A percentile compares a stretch with the other conserved stretches of the same genome.
Evolutionary conservation across 1,140 invertebrate genomes (phyloP).

Genomic region (Drosophila prosaltans): DNA sequence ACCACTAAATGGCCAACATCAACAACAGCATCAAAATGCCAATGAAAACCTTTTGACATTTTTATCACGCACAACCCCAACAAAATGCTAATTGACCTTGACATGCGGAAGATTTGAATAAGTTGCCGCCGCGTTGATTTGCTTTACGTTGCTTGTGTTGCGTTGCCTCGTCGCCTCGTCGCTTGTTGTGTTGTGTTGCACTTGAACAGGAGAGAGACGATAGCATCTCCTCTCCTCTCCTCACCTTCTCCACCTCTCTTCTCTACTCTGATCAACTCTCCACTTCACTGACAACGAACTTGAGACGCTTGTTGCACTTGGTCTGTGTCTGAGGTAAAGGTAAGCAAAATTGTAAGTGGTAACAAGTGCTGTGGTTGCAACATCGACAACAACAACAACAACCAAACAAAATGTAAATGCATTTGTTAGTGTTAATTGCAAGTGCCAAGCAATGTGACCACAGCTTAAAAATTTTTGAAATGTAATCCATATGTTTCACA

Average conservation of each 20-base stretch:
- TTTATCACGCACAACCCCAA: constrained; percentile 69
- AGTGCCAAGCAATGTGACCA: constrained; percentile 45
- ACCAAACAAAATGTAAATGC: constrained; percentile 48
- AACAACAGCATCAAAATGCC: constrained; percentile 65
- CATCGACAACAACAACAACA: constrained; percentile 38
- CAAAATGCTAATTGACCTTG: constrained; percentile 78
- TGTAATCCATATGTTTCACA: neutral
- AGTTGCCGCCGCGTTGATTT: constrained; percentile 33
- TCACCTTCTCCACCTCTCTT: neutral
- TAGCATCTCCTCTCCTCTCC: constrained; percentile 36
- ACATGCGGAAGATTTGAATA: constrained; percentile 77
- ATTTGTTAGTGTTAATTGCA: constrained; percentile 56
- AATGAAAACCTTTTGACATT: constrained; percentile 80
- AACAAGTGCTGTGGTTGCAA: constrained; percentile 64
- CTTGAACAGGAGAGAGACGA: constrained; percentile 60
- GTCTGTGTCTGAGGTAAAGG: constrained; percentile 34
- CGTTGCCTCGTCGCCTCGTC: constrained; percentile 13
- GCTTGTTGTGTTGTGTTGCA: constrained; percentile 36
- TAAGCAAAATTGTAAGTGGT: constrained; percentile 40
- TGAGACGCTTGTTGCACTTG: constrained; percentile 41
- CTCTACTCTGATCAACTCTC: neutral
- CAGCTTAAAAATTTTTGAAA: neutral
- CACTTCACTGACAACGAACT: constrained; percentile 50
- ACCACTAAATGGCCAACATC: constrained; percentile 65
- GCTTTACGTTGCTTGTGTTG: neutral